phyloP scores from a whole-genome alignment of 2,888 invertebrate genomes.

The Campoletis raptor region DNA sequence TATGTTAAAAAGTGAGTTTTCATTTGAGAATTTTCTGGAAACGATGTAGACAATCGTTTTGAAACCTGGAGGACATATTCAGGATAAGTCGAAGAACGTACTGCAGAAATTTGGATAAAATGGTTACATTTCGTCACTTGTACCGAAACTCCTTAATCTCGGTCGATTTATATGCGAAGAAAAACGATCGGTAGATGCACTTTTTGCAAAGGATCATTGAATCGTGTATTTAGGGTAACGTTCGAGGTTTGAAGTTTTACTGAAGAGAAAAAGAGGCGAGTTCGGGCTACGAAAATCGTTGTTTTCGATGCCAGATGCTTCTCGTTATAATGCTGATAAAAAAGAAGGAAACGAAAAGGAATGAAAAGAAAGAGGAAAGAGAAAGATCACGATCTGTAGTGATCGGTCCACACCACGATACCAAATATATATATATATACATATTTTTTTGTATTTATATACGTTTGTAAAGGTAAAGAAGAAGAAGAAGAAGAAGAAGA shows the following conservation, averaged over 20 bases:
- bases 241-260: constrained; percentile 16
- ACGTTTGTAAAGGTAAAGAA: too few species aligned
- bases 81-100: too few species aligned
- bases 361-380: constrained; percentile 29
- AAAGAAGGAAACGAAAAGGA: constrained; percentile 6
- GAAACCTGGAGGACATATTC: too few species aligned
- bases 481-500: not conserved
- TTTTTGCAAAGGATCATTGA: not conserved
- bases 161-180: not conserved
- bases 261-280: not conserved
- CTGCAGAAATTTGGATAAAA: too few species aligned
- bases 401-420: constrained; percentile 46
- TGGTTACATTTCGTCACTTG: too few species aligned
- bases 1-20: too few species aligned
- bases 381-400: constrained; percentile 62
- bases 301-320: constrained; percentile 55
- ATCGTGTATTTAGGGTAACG: not conserved
- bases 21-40: too few species aligned
- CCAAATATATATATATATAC: not conserved
- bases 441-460: not conserved
- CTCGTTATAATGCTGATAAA: constrained; percentile 55
- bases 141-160: too few species aligned
- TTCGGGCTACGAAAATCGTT: constrained; percentile 9
- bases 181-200: not conserved
- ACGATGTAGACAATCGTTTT: not conserved